Percentiles rank a stretch among this genome's conserved stretches.
Evolutionary conservation across 2,113 vertebrate genomes (phyloP).

Genomic region (Malurus alboscapulatus): DNA sequence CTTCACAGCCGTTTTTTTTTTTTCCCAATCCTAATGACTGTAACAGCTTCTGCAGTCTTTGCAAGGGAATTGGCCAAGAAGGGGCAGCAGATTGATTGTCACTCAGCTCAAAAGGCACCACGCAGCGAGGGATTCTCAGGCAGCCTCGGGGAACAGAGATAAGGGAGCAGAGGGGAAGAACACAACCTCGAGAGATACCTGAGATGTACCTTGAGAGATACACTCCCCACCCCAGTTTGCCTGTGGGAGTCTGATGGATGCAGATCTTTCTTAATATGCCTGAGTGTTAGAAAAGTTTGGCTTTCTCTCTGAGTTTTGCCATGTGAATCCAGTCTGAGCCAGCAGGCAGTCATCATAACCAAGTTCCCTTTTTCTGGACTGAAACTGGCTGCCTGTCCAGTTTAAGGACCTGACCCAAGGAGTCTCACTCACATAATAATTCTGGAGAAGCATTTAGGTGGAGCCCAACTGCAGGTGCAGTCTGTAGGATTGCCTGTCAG

Average conservation of each 20-base stretch:
- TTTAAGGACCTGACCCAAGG: not conserved
- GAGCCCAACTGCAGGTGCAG: not conserved
- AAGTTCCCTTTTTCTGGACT: not conserved
- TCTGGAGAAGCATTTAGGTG: not conserved
- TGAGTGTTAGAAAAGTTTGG: not conserved
- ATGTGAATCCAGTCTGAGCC: not conserved
- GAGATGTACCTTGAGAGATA: not conserved
- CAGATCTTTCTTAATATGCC: not conserved
- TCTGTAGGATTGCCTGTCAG: not conserved
- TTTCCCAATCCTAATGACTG: not conserved
- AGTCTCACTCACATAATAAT: not conserved
- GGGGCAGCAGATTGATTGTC: not conserved
- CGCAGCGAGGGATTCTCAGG: rapidly evolving
- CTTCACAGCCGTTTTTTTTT: not conserved
- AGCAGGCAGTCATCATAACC: not conserved
- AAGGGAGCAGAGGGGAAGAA: not conserved
- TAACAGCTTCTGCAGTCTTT: not conserved
- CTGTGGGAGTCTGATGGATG: not conserved
- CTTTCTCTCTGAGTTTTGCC: not conserved
- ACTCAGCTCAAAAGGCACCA: not conserved
- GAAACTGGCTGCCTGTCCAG: not conserved
- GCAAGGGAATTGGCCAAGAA: not conserved
- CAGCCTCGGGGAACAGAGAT: not conserved
- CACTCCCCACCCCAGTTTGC: not conserved
- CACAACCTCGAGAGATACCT: not conserved